Conservation (phyloP, 1,140 invertebrate species). For the Rhyzopertha dominica region DNA sequence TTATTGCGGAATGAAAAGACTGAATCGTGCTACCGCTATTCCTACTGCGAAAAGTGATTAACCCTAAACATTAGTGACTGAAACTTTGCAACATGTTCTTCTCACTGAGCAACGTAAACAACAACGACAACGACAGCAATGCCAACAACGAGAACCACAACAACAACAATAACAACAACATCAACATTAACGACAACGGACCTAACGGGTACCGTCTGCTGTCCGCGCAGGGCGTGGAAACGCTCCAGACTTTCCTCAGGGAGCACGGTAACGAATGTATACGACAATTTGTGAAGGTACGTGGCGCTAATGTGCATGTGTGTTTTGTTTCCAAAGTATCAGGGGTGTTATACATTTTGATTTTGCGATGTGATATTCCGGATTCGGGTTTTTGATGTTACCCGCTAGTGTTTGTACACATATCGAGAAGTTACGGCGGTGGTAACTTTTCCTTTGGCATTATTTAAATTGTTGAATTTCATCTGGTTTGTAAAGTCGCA, state of each 20-base stretch:
- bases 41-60: background rate
- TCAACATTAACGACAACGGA: constrained; percentile 36
- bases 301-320: too few species aligned
- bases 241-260: constrained; percentile 53
- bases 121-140: constrained; percentile 26
- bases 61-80: constrained; percentile 3
- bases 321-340: too few species aligned
- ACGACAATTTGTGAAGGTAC: constrained; percentile 58
- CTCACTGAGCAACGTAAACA: constrained; percentile 29
- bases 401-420: too few species aligned
- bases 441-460: too few species aligned
- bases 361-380: too few species aligned
- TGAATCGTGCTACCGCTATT: too few species aligned
- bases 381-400: too few species aligned
- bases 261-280: constrained; percentile 59
- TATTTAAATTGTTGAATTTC: too few species aligned
- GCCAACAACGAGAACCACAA: constrained; percentile 46
- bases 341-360: too few species aligned
- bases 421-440: too few species aligned
- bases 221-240: constrained; percentile 53
- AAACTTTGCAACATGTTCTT: constrained; percentile 26
- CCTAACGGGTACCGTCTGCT: constrained; percentile 53
- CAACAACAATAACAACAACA: constrained; percentile 46
- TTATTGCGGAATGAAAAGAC: too few species aligned
- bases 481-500: too few species aligned